Conservation (phyloP, 2,113 vertebrate genomes). For the Balaeniceps rex region DNA sequence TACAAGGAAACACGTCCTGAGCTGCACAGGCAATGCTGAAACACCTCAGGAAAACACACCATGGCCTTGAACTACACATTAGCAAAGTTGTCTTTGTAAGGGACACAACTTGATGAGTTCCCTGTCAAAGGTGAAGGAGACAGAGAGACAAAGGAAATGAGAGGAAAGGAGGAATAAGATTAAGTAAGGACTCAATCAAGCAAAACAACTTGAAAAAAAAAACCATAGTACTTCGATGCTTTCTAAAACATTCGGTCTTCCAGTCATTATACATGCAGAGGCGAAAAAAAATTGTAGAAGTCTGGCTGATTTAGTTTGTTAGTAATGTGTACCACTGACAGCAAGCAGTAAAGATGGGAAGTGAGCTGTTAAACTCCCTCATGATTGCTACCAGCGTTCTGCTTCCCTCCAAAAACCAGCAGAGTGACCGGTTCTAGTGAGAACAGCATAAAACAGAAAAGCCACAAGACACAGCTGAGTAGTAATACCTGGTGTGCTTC, state of each 20-base stretch:
- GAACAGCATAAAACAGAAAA: not conserved
- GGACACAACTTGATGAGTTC: not conserved
- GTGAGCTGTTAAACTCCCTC: fast-evolving
- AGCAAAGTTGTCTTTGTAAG: not conserved
- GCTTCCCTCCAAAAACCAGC: not conserved
- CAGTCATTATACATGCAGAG: not conserved
- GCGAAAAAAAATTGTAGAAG: not conserved
- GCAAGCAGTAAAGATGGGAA: not conserved
- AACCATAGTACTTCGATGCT: fast-evolving
- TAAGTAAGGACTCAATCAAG: not conserved
- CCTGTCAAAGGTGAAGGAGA: not conserved
- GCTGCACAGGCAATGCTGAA: not conserved
- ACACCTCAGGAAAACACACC: not conserved
- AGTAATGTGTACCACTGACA: not conserved
- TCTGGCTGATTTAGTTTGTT: not conserved
- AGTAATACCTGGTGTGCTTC: not conserved
- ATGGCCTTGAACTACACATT: not conserved
- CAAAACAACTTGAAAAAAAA: not conserved
- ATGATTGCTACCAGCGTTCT: not conserved
- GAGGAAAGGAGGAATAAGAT: not conserved
- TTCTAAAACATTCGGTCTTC: not conserved
- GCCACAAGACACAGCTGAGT: not conserved
- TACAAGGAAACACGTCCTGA: not conserved
- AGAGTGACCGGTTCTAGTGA: not conserved
- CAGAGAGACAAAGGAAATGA: not conserved